phyloP scores from a whole-genome alignment of 2,113 vertebrate genomes.

The Nesogale talazaci region DNA sequence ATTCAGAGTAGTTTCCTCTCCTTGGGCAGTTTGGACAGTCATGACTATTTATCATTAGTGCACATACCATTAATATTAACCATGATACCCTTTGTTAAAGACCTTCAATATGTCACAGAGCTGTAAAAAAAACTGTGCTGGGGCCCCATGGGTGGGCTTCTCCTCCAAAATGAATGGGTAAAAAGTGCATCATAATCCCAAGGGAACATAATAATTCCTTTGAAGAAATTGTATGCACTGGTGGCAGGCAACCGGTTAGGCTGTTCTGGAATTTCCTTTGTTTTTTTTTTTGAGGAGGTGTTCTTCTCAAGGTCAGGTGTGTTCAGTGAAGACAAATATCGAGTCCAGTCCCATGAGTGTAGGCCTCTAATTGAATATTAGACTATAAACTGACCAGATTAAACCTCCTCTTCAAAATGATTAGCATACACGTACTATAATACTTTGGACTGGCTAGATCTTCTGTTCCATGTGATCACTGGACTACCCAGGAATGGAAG shows the following conservation, averaged over 20 bases:
- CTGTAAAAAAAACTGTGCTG: slow-evolving; percentile 10
- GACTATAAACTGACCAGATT: not conserved
- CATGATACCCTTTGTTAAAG: slow-evolving; percentile 51
- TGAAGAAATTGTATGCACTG: not conserved
- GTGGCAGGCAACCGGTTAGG: not conserved
- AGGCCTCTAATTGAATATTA: not conserved
- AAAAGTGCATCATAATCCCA: not conserved
- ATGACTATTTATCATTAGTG: slow-evolving; percentile 55
- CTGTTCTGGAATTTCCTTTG: not conserved
- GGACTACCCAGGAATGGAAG: not conserved
- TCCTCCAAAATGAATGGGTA: slow-evolving; percentile 47
- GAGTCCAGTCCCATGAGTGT: not conserved
- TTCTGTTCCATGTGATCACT: not conserved
- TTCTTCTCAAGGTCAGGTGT: not conserved
- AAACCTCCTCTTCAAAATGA: not conserved
- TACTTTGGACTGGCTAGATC: not conserved
- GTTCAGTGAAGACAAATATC: slow-evolving; percentile 11
- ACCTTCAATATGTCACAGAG: slow-evolving; percentile 20
- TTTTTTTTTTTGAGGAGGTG: not conserved
- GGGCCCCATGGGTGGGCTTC: not conserved
- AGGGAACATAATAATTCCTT: slow-evolving; percentile 25
- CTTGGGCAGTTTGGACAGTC: slow-evolving; percentile 23
- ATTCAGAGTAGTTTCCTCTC: slow-evolving; percentile 59
- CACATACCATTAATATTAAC: slow-evolving; percentile 67
- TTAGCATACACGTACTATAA: not conserved